Evolutionary conservation across 2,797 vertebrate genomes (phyloP).

Genomic region (Gymnopithys bicolor): DNA sequence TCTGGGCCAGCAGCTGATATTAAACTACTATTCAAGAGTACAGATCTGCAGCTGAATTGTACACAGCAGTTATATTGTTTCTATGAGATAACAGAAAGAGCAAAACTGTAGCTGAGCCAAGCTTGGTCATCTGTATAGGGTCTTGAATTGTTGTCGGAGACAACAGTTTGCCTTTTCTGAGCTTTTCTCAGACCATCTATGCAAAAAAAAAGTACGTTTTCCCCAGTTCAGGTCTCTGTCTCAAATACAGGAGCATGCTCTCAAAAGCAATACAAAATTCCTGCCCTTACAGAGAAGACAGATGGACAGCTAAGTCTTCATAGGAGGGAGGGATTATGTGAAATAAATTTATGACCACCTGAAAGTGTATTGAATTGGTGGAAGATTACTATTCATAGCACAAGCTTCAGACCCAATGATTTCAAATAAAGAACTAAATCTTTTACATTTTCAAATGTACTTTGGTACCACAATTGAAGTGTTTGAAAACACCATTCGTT

Average conservation of each 20-base stretch:
- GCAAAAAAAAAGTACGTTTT: neutral
- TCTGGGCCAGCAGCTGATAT: neutral
- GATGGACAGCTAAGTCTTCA: neutral
- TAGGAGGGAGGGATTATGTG: neutral
- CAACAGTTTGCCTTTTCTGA: neutral
- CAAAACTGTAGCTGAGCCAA: neutral
- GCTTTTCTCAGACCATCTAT: neutral
- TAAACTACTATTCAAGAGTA: neutral
- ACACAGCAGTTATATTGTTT: neutral
- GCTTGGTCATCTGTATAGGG: neutral
- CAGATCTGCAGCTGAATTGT: neutral
- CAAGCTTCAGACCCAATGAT: neutral
- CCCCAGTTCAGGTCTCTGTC: neutral
- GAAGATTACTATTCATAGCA: neutral
- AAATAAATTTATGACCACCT: neutral
- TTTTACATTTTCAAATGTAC: neutral
- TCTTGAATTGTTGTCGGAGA: neutral
- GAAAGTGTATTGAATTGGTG: neutral
- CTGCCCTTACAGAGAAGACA: neutral
- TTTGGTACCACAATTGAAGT: neutral
- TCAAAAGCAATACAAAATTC: neutral
- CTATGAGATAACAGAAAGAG: neutral
- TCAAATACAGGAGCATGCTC: neutral
- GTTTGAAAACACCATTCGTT: neutral
- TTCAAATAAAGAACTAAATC: neutral